phyloP scores from a whole-genome alignment of 2,113 vertebrate species.

The Osmerus eperlanus region DNA sequence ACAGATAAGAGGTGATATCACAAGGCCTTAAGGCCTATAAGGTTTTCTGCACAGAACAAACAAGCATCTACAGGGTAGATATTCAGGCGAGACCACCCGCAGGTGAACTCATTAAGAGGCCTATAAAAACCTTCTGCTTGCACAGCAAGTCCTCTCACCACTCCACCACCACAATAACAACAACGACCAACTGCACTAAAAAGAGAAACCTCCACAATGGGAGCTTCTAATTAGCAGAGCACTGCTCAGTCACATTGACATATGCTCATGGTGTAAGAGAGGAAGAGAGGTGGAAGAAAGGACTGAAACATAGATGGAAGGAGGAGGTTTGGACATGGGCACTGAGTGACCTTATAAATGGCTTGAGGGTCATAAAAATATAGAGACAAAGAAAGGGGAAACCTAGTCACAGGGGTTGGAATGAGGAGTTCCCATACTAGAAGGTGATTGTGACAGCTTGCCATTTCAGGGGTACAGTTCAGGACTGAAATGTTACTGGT shows the following conservation, averaged over 20 bases:
- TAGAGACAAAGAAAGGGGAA: slow-evolving; percentile 26
- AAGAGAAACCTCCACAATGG: slow-evolving; percentile 46
- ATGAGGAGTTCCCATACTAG: too few relatives aligned
- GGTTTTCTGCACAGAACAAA: slow-evolving; percentile 20
- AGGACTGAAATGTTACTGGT: too few relatives aligned
- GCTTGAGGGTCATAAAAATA: slow-evolving; percentile 31
- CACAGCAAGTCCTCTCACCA: slow-evolving; percentile 41
- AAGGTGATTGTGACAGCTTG: too few relatives aligned
- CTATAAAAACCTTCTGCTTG: slow-evolving; percentile 57
- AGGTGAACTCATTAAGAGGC: slow-evolving; percentile 48
- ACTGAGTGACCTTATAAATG: slow-evolving; percentile 31
- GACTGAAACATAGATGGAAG: neutral
- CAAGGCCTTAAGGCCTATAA: slow-evolving; percentile 17
- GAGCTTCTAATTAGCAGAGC: slow-evolving; percentile 48
- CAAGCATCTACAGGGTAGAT: slow-evolving; percentile 19
- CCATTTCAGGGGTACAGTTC: too few relatives aligned
- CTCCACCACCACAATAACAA: slow-evolving; percentile 46
- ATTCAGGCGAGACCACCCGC: slow-evolving; percentile 34
- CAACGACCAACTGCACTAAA: slow-evolving; percentile 26
- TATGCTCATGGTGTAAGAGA: slow-evolving; percentile 44
- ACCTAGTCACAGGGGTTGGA: slow-evolving; percentile 8
- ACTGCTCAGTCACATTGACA: slow-evolving; percentile 37
- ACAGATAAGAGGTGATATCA: slow-evolving; percentile 34
- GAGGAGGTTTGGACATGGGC: slow-evolving; percentile 28
- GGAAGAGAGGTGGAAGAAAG: slow-evolving; percentile 12